Conservation (phyloP, 1,140 invertebrate species). For the Leptoteleia sp. region DNA sequence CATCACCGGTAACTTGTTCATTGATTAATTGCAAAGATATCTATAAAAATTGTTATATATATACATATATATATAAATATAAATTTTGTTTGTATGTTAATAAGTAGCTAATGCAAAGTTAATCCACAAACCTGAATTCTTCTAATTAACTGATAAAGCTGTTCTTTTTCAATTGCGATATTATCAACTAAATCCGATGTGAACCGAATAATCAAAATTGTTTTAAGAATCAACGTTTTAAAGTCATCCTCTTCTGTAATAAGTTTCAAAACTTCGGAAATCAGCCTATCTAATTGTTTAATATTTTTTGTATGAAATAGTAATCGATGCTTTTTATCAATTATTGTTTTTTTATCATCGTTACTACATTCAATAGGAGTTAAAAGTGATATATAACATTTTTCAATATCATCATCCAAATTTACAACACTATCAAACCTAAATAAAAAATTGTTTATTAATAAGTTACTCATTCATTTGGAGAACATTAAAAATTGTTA, state of each 20-base stretch:
- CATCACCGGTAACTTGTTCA: background rate
- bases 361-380: constrained; percentile 25
- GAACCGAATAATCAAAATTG: constrained; percentile 35
- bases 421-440: background rate
- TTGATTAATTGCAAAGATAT: constrained; percentile 15
- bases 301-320: constrained; percentile 28
- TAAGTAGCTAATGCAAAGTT: no score
- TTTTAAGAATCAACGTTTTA: constrained; percentile 50
- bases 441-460: constrained; percentile 10
- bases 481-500: no score
- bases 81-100: background rate
- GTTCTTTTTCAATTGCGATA: constrained; percentile 10
- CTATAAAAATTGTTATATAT: constrained; percentile 19
- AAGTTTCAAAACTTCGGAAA: constrained; percentile 29
- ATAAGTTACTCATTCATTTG: no score
- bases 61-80: background rate
- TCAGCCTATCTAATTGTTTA: constrained; percentile 8
- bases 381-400: constrained; percentile 50
- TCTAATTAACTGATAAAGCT: background rate
- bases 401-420: constrained; percentile 38
- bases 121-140: constrained; percentile 34
- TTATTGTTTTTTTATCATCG: background rate
- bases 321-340: constrained; percentile 25
- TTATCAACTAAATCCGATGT: constrained; percentile 49
- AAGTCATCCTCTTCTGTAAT: constrained; percentile 31